Percentiles rank a stretch among this genome's conserved stretches.
Conservation (phyloP, 2,797 vertebrate genomes). For the Pygocentrus nattereri region DNA sequence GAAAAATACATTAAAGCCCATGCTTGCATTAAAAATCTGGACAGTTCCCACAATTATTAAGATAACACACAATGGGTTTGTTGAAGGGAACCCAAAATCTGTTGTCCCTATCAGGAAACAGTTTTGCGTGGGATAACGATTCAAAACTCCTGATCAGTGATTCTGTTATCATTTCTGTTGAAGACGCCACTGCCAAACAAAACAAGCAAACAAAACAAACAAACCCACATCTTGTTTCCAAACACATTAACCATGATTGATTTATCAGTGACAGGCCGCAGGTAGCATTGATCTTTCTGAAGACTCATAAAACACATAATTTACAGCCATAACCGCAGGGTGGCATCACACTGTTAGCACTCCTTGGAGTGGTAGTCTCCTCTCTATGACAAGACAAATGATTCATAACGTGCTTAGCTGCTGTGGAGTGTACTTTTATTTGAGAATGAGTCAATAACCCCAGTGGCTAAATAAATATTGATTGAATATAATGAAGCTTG, state of each 20-base stretch:
- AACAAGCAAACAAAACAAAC: slow-evolving; percentile 27
- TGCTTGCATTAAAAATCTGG: neutral
- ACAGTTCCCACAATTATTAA: neutral
- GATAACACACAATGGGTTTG: too few species aligned
- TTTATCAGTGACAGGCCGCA: slow-evolving; percentile 90
- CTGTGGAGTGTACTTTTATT: slow-evolving; percentile 88
- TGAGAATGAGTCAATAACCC: slow-evolving; percentile 90
- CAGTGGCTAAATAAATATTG: slow-evolving; percentile 89
- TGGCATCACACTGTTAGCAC: slow-evolving; percentile 86
- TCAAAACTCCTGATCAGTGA: slow-evolving; percentile 12
- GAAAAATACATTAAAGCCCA: too few species aligned
- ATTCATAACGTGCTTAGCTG: slow-evolving; percentile 85
- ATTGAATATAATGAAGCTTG: slow-evolving; percentile 91
- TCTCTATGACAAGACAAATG: slow-evolving; percentile 89
- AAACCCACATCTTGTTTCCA: slow-evolving; percentile 41
- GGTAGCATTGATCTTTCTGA: slow-evolving; percentile 90
- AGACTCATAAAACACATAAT: slow-evolving; percentile 87
- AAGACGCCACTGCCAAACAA: neutral
- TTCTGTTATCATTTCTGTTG: neutral
- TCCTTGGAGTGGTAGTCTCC: slow-evolving; percentile 86
- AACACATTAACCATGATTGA: slow-evolving; percentile 72
- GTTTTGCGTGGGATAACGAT: neutral
- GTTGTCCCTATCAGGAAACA: too few species aligned
- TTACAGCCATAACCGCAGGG: slow-evolving; percentile 90
- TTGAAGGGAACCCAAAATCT: too few species aligned